Evolutionary conservation across 2,888 invertebrate species (phyloP), one percentile per base, ranked within the genome.

Genomic region (Calliscelio sp.): DNA sequence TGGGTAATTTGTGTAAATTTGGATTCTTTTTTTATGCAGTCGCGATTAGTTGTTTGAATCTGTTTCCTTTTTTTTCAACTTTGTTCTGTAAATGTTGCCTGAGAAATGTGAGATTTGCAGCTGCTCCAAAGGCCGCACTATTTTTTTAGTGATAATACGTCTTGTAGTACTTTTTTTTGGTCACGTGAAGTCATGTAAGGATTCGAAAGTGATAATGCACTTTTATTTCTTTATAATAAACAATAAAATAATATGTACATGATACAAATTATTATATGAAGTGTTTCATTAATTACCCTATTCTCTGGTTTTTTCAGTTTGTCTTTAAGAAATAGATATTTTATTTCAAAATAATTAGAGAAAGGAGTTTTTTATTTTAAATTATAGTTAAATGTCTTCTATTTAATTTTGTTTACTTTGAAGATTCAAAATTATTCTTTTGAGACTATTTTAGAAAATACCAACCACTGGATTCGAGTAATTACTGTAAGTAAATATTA

Each of bases 201-300:
- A 57, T 55, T 57, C 38, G 18, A 66, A 65, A 55, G 35, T 74
- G 38, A 65, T 41, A 5, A 18, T 25, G 46, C 49, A 57, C n/a
- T 57, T 71, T 57, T 63, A n/a, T 79, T 79, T 63, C 79, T 73
- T 57, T 80, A 59, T 66, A 65, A 65, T 73, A 59, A 73, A 73
- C 44, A 57, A 41, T 25, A 49, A 59, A 73, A 73, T 55, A 57
- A 41, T 25, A 49, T 55, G 70, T 71, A 46, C 44, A 57, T 71
- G 57, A 57, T 28, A 68, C 53, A 41, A 14, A 57, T n/a, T n/a
- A n/a, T n/a, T n/a, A n/a, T n/a, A n/a, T n/a, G n/a, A n/a, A n/a
- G n/a, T n/a, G n/a, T 16, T 22, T 53, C 18, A 32, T 55, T 14
- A 49, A 49, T 51, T 8, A 32, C 35, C n/a, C 28, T 7, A 20